Conservation (phyloP, 2,113 vertebrate species). For the Rhynchomys soricoides region DNA sequence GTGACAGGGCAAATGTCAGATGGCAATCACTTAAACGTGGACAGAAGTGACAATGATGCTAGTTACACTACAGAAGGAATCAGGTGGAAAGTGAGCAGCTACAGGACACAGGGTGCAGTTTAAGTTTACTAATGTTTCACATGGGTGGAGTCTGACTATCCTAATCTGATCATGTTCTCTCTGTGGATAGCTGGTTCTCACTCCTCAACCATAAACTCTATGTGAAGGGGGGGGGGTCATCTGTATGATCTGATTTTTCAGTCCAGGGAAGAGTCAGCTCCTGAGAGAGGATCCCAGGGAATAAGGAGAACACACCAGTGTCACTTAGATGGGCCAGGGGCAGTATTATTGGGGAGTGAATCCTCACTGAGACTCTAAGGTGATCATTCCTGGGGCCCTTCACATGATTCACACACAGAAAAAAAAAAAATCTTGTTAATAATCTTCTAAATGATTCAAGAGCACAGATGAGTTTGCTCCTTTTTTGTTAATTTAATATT, state of each 20-base stretch:
- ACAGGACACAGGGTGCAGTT: neutral
- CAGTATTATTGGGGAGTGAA: neutral
- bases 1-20: neutral
- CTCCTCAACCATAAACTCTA: neutral
- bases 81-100: neutral
- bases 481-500: slow-evolving; percentile 49
- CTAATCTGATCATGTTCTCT: neutral
- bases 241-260: neutral
- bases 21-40: neutral
- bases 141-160: neutral
- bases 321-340: neutral
- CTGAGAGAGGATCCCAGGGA: neutral
- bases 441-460: neutral
- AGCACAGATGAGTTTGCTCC: neutral
- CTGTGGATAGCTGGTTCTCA: neutral
- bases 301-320: neutral
- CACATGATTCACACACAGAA: neutral
- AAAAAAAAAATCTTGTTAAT: slow-evolving; percentile 31
- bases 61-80: neutral
- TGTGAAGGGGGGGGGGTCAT: neutral
- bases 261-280: neutral
- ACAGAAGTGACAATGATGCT: neutral
- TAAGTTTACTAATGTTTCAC: neutral
- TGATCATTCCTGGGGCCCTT: neutral
- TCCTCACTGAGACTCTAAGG: neutral